These are phyloP conservation scores for Alcedo quadribrachys DNA, from an alignment of 2,797 vertebrate species.

Conservation along the genomic window DNA sequence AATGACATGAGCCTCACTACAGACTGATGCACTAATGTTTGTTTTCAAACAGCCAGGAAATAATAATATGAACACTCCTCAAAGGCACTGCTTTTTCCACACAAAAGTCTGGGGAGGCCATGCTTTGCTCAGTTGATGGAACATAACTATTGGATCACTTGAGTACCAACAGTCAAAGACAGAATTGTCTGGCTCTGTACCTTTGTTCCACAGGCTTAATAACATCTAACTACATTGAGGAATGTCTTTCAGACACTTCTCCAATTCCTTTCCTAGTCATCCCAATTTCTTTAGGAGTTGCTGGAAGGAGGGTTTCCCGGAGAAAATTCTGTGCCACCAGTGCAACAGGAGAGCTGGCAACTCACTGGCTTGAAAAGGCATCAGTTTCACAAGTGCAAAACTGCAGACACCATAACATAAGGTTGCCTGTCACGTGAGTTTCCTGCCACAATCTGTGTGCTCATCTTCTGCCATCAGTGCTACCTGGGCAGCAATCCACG, in stretches of 20 bases:
- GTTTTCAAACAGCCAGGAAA: background rate
- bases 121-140: background rate
- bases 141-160: background rate
- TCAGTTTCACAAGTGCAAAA: background rate
- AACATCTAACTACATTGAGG: background rate
- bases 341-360: background rate
- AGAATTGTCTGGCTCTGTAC: background rate
- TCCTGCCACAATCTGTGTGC: background rate
- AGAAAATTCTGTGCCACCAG: background rate
- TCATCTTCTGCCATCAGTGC: background rate
- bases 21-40: background rate
- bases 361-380: slow-evolving; percentile 17
- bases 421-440: background rate
- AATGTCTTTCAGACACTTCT: background rate
- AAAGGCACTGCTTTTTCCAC: background rate
- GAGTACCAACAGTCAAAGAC: background rate
- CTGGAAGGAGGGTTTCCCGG: background rate
- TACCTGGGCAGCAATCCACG: slow-evolving; percentile 64
- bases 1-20: background rate
- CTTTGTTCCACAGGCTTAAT: background rate
- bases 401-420: background rate
- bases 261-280: background rate
- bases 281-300: fast-evolving
- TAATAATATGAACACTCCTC: background rate
- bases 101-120: background rate